Evolutionary conservation across 2,113 vertebrate genomes (phyloP), one percentile per base, ranked within the genome.

Genomic region (Phalacrocorax aristotelis): DNA sequence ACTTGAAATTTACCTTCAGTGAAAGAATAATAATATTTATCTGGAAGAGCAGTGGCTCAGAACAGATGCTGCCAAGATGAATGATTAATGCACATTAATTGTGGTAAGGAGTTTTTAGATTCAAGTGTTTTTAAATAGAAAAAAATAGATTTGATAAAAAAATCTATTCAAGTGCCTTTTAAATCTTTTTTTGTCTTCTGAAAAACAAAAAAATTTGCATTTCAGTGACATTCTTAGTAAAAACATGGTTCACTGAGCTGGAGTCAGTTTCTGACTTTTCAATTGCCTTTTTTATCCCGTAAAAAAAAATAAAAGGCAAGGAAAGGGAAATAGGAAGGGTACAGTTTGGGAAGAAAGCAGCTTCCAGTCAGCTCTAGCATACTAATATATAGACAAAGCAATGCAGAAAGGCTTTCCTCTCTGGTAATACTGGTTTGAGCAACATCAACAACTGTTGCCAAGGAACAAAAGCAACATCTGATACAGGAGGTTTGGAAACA

Each of bases 21-120:
- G 38, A 85, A 93, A 90, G 70, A 94, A 91, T 61, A 92, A 92
- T 48, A 95, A 82, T 85, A 79, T 91, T 91, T 95, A 79, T 88
- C 40, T 49, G 10, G 49, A 83, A 44, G 10, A 96, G 62, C 82
- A 91, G 62, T 75, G 68, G 82, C 83, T 95, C 51, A 70, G 79
- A 96, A 93, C 82, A 71, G 51, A 86, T 90, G 71, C 55, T 93
- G 90, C 83, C 86, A 96, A 94, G 72, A 89, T 83, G 92, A 96
- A 92, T 89, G 88, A 96, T 97, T 96, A 96, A 96, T 51, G 54
- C 64, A 89, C 46, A 69, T 88, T 95, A 95, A 93, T 94, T 93
- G 75, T 93, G 75, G 62, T 94, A 79, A 85, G 55, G 58, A 85
- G 36, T 93, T 89, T 92, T 88, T 71, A 69, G 6, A 86, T 96